Evolutionary conservation across 2,797 vertebrate genomes (phyloP).

Genomic region (Karalla daura): DNA sequence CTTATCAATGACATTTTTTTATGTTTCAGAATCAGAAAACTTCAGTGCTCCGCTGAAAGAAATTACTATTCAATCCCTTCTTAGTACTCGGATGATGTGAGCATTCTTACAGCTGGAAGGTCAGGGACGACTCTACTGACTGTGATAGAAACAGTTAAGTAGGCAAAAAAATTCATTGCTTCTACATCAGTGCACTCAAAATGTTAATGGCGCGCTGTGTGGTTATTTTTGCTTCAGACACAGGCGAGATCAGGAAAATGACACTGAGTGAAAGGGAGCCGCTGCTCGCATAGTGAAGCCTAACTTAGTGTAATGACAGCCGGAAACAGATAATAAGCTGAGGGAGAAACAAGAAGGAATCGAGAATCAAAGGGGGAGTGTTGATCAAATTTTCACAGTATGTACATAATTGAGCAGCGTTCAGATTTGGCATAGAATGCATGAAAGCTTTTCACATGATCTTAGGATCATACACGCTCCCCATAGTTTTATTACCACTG

Average conservation of each 20-base stretch:
- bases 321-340: slow-evolving; percentile 33
- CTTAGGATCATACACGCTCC: not conserved
- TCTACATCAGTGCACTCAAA: slow-evolving; percentile 8
- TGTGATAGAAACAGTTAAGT: slow-evolving; percentile 31
- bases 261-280: slow-evolving; percentile 4
- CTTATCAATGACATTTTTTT: not conserved
- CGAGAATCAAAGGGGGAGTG: slow-evolving; percentile 7
- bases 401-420: slow-evolving; percentile 27
- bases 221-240: slow-evolving; percentile 22
- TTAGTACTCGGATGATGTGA: slow-evolving; percentile 16
- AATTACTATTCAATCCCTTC: no score
- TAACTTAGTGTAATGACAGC: not conserved
- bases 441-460: slow-evolving; percentile 10
- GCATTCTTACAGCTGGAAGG: slow-evolving; percentile 27
- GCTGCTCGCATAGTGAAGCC: not conserved
- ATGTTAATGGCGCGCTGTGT: slow-evolving; percentile 7
- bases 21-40: not conserved
- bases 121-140: slow-evolving; percentile 31
- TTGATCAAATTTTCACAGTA: slow-evolving; percentile 29
- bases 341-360: slow-evolving; percentile 26
- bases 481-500: slow-evolving; percentile 31
- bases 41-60: no score
- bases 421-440: not conserved
- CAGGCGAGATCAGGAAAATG: slow-evolving; percentile 21
- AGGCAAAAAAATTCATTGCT: slow-evolving; percentile 16